Evolutionary conservation across 2,888 invertebrate genomes (phyloP).

Genomic region (Drosophila yooni): DNA sequence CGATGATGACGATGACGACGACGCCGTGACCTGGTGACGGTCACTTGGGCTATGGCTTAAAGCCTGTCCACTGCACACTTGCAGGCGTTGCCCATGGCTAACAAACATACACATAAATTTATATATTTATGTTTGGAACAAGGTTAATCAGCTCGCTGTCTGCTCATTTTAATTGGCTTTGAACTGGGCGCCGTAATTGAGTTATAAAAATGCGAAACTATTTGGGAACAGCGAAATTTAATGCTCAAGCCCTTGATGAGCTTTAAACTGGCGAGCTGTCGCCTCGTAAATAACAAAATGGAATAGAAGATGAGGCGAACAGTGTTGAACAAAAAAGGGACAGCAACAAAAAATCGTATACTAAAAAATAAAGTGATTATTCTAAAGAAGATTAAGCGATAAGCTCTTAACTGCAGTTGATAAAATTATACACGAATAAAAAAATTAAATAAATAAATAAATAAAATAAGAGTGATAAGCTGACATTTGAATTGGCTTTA

Average conservation of each 20-base stretch:
- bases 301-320: constrained; percentile 65
- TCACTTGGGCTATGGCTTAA: constrained; percentile 65
- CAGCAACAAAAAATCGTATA: not conserved
- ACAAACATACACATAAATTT: constrained; percentile 32
- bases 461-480: not conserved
- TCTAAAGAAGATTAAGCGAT: constrained; percentile 34
- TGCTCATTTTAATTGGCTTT: constrained; percentile 75
- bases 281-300: constrained; percentile 66
- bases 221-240: constrained; percentile 63
- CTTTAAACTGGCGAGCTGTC: constrained; percentile 68
- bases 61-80: constrained; percentile 49
- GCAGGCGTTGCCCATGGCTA: constrained; percentile 50
- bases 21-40: constrained; percentile 75
- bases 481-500: constrained; percentile 2
- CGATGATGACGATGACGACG: constrained; percentile 22
- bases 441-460: not conserved
- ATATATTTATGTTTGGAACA: constrained; percentile 37
- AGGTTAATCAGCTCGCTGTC: constrained; percentile 77
- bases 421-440: not conserved
- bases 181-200: constrained; percentile 64
- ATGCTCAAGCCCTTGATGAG: constrained; percentile 65
- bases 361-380: constrained; percentile 4
- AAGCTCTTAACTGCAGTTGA: constrained; percentile 3
- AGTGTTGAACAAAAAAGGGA: constrained; percentile 1
- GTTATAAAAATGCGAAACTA: constrained; percentile 68